Evolutionary conservation across 2,888 invertebrate genomes (phyloP), one percentile per base, ranked within the genome.

Genomic region (Drepana falcataria): DNA sequence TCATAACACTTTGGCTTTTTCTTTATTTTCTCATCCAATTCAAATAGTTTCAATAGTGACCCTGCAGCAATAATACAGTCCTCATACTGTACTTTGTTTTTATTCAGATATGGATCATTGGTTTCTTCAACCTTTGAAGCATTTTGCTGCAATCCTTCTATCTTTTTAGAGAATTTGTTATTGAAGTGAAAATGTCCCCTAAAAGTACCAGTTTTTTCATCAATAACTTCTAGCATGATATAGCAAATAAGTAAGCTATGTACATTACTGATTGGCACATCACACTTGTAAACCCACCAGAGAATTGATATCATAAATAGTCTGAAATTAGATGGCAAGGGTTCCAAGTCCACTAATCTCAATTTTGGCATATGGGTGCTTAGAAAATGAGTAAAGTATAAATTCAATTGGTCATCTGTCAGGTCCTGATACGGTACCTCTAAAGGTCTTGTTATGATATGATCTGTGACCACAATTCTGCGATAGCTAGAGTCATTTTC

Each of bases 61-160:
- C 92, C 88, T n/a, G 93, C 92, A 34, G 92, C 92, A 53, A 92
- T 60, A 35, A 94, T 71, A 71, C 93, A 92, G 59, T 95, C 94
- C 48, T 92, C 90, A 69, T 87, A 77, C 21, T 86, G 84, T 2
- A 95, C 87, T 62, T 87, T 83, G 49, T 91, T 78, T 64, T 92
- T 86, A 60, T 92, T 91, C 47, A 91, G 68, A 55, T 71, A 74
- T 37, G 92, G 66, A 47, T 83, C 71, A 59, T 73, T 72, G 66
- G 75, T 66, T 37, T 73, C 61, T 37, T 59, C 55, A 57, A 48
- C 47, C 34, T 55, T 53, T 6, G 51, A 41, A n/a, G 59, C 51
- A 47, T 59, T 68, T 21, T 73, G 75, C 64, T 75, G 82, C 9
- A 86, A 62, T 58, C 84, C 80, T 53, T 79, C 73, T 37, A 92